A percentile compares a stretch with the other conserved stretches of the same genome.
These are phyloP conservation scores for Alviniconcha strummeri DNA, from an alignment of 2,888 invertebrate species.

Conservation along the genomic window DNA sequence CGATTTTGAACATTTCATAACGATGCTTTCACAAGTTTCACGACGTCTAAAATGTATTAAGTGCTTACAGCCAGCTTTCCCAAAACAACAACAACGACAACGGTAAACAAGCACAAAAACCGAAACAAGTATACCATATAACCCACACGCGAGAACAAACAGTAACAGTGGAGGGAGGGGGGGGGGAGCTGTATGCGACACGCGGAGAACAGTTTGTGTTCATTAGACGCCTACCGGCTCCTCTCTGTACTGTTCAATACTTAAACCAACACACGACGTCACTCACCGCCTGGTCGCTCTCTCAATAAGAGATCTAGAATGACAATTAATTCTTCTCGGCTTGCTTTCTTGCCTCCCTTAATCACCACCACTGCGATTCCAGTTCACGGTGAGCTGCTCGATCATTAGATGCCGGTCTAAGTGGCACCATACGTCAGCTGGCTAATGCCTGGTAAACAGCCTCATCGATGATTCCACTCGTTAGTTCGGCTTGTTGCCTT, in stretches of 20 bases:
- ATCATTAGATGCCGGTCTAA: slow-evolving; percentile 32
- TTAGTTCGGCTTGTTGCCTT: background rate
- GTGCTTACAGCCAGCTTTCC: no score
- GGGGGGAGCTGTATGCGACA: no score
- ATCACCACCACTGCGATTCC: slow-evolving; percentile 13
- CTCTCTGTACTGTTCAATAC: no score
- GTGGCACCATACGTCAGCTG: slow-evolving; percentile 30
- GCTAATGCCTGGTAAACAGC: slow-evolving; percentile 21
- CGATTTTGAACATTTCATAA: no score
- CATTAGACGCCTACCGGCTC: background rate
- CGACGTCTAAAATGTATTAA: no score
- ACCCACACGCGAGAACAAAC: no score
- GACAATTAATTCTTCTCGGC: slow-evolving; percentile 27
- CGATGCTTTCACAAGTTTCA: no score
- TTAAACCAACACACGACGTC: background rate
- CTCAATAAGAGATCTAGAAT: background rate
- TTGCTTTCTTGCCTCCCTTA: slow-evolving; percentile 19
- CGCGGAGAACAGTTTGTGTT: background rate
- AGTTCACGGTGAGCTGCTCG: background rate
- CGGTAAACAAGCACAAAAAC: no score
- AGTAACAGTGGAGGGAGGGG: no score
- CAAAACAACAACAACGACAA: no score
- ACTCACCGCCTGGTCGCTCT: no score
- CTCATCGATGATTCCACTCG: slow-evolving; percentile 17
- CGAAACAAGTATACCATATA: no score